Evolutionary conservation across 2,113 vertebrate genomes (phyloP), one percentile per base, ranked within the genome.

Genomic region (Thomomys bottae): DNA sequence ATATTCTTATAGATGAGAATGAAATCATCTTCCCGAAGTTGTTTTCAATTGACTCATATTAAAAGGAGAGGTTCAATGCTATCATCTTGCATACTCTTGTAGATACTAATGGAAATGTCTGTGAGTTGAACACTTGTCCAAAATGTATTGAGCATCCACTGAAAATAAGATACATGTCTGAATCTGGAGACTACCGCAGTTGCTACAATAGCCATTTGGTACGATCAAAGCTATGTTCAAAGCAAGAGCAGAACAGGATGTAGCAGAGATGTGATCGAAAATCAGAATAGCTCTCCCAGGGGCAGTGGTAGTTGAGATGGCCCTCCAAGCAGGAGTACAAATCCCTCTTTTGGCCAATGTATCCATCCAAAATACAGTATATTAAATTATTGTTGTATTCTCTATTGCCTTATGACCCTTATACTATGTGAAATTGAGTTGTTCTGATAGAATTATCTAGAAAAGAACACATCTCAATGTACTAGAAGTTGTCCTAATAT

Each of bases 21-120:
- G 59, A 84, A 12, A 70, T 42, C 32, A 63, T 57, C 73, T 87
- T 72, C 15, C 30, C 32, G 14, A 36, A 75, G 82, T 45, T 85
- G 24, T 91, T 87, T 80, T 64, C 7, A 18, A 57, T 80, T 36
- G 54, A 6, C 83, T 94, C 73, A 67, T 78, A 91, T 63, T 57
- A 91, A 88, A 94, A 17, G 11, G 1, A 79, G 32, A 67, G 28
- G 7, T 17, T 83, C 42, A 34, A 90, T 79, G 57, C 78, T 76
- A 32, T 85, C 81, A 71, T 84, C 30, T 88, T 86, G 79, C 61
- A 24, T 38, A 67, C 49, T 6, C 28, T 32, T 54, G 17, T 49
- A 24, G 4, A 24, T 59, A 57, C 30, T 23, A 81, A 78, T 34
- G 76, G 42, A 61, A 90, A 90, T 75, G 8, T 38, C 40, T 76